These are phyloP conservation scores for Nibea coibor DNA, from an alignment of 2,113 vertebrate genomes.

Conservation along the genomic window DNA sequence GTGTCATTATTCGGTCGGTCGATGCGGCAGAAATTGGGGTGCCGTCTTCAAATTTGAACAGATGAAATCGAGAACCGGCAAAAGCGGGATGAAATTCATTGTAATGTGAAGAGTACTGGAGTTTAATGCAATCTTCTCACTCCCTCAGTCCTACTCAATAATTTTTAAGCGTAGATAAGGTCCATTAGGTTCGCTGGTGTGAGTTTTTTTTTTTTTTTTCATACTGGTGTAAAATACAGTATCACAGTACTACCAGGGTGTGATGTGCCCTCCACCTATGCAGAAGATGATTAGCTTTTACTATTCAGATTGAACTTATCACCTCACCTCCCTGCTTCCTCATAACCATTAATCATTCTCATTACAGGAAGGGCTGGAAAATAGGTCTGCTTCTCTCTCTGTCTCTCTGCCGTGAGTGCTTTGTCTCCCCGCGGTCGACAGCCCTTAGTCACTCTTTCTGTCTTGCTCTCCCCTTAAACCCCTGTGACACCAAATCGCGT, in stretches of 20 bases:
- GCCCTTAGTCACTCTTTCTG: not conserved
- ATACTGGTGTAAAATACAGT: slow-evolving; percentile 12
- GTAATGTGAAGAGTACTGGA: slow-evolving; percentile 5
- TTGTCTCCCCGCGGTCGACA: not conserved
- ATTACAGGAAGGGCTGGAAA: slow-evolving; percentile 38
- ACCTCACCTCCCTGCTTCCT: slow-evolving; percentile 28
- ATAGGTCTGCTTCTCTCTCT: not conserved
- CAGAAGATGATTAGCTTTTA: slow-evolving; percentile 62
- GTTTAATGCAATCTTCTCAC: slow-evolving; percentile 4
- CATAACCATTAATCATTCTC: slow-evolving; percentile 56
- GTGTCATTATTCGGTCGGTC: not conserved
- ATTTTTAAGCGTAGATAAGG: slow-evolving; percentile 4
- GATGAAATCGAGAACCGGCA: not conserved
- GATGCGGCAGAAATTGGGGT: not conserved
- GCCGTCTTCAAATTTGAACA: not conserved
- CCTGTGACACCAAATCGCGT: slow-evolving; percentile 29
- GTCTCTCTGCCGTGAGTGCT: not conserved
- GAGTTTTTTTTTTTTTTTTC: not conserved
- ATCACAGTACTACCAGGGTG: not conserved
- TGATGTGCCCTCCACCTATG: slow-evolving; percentile 6
- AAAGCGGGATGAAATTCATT: not conserved
- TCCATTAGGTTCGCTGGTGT: slow-evolving; percentile 23
- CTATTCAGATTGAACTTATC: slow-evolving; percentile 51
- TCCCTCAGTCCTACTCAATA: not conserved
- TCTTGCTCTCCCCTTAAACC: slow-evolving; percentile 12